phyloP scores from a whole-genome alignment of 1,140 invertebrate species.

The Trachymyrmex septentrionalis region DNA sequence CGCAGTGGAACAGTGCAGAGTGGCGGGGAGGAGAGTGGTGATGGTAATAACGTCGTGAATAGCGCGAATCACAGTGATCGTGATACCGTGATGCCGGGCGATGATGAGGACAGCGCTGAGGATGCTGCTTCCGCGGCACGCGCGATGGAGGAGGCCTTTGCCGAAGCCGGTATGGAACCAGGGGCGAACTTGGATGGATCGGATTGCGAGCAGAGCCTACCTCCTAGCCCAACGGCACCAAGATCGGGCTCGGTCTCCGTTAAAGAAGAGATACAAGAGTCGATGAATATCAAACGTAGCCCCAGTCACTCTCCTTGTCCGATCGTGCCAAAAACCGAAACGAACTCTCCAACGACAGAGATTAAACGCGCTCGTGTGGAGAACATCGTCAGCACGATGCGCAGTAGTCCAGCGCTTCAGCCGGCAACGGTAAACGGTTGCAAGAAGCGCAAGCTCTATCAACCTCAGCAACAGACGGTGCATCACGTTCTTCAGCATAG shows the following conservation, averaged over 20 bases:
- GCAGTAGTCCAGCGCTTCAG: constrained; percentile 92
- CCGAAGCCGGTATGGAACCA: constrained; percentile 87
- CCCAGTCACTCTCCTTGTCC: constrained; percentile 84
- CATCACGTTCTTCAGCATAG: constrained; percentile 84
- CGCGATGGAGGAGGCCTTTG: constrained; percentile 88
- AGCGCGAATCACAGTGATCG: constrained; percentile 83
- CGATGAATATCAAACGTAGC: constrained; percentile 85
- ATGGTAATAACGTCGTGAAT: constrained; percentile 84
- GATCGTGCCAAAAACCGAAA: constrained; percentile 82
- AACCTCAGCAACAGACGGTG: constrained; percentile 95
- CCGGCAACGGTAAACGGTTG: constrained; percentile 94
- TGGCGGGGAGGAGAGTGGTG: constrained; percentile 85
- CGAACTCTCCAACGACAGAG: constrained; percentile 88
- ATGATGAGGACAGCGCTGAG: constrained; percentile 88
- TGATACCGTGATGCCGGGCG: constrained; percentile 88
- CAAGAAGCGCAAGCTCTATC: constrained; percentile 98
- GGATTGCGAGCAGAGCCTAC: constrained; percentile 90
- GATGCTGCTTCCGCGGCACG: constrained; percentile 87
- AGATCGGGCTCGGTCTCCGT: constrained; percentile 87
- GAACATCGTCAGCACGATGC: constrained; percentile 97
- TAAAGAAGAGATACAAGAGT: constrained; percentile 89
- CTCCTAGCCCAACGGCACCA: constrained; percentile 88
- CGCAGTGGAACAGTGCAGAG: constrained; percentile 85
- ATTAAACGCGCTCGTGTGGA: constrained; percentile 97
- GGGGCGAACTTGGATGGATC: constrained; percentile 89